Percentiles rank a stretch among this genome's conserved stretches.
These are phyloP conservation scores for Trichogramma dendrolimi DNA, from an alignment of 2,888 invertebrate species.

Conservation along the genomic window DNA sequence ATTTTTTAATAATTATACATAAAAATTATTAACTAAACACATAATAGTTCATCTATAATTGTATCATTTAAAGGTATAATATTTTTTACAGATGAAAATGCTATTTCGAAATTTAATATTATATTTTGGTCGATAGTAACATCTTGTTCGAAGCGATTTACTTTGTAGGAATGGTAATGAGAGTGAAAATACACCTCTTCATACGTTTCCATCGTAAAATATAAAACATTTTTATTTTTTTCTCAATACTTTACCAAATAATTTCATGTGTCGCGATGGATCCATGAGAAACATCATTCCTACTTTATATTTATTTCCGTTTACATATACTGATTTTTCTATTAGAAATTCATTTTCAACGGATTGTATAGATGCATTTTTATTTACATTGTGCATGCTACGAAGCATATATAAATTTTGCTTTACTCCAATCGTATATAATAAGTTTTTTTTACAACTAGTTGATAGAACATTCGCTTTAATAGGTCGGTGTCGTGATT, in stretches of 20 bases:
- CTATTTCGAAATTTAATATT: too few relatives aligned
- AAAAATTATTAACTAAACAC: too few relatives aligned
- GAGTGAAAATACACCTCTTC: constrained; percentile 25
- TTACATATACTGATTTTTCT: not conserved
- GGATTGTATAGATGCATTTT: too few relatives aligned
- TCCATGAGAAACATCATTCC: constrained; percentile 15
- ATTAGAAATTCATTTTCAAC: constrained; percentile 7
- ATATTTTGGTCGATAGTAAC: too few relatives aligned
- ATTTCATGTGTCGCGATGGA: constrained; percentile 16
- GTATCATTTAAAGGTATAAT: too few relatives aligned
- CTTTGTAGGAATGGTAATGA: constrained; percentile 23
- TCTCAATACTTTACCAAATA: constrained; percentile 26
- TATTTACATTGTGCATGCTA: too few relatives aligned
- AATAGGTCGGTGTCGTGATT: constrained; percentile 22
- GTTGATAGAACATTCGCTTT: constrained; percentile 20
- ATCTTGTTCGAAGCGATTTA: too few relatives aligned
- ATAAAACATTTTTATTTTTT: constrained; percentile 17
- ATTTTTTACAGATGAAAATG: too few relatives aligned
- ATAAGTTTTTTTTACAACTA: constrained; percentile 19
- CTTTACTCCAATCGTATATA: constrained; percentile 25
- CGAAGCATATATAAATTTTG: constrained; percentile 24
- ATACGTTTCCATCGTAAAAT: constrained; percentile 18
- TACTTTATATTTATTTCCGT: constrained; percentile 14
- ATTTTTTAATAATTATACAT: too few relatives aligned
- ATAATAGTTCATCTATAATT: too few relatives aligned